These are phyloP conservation scores for Actias luna DNA, from an alignment of 2,888 invertebrate species.

Conservation along the genomic window DNA sequence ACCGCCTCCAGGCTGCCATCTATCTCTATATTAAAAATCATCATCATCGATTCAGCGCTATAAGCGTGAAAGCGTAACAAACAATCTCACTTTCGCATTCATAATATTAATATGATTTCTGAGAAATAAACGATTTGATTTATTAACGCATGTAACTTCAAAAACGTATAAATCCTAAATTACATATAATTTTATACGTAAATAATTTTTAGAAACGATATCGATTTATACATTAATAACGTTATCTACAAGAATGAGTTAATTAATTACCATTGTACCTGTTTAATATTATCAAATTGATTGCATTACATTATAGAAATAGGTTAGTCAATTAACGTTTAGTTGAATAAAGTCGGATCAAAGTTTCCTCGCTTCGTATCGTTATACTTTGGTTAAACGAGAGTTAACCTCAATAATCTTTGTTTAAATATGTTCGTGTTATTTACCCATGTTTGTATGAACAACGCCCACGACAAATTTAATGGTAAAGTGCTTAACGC, in stretches of 20 bases:
- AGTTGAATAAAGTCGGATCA: neutral
- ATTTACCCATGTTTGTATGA: conserved; percentile 51
- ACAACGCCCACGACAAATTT: conserved; percentile 50
- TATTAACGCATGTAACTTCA: too few species aligned
- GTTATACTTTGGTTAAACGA: neutral
- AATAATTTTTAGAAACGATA: neutral
- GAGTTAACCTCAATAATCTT: conserved; percentile 49
- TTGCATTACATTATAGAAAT: conserved; percentile 1
- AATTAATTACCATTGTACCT: neutral
- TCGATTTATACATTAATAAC: neutral
- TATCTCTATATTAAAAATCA: too few species aligned
- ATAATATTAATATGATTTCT: too few species aligned
- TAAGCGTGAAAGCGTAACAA: too few species aligned
- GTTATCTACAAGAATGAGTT: neutral
- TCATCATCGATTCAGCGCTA: too few species aligned
- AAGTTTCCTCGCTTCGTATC: neutral
- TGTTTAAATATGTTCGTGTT: conserved; percentile 41
- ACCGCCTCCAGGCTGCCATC: too few species aligned
- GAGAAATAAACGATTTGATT: too few species aligned
- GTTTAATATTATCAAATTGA: neutral
- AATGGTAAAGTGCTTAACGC: neutral
- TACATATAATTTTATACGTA: too few species aligned
- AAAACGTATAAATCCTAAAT: too few species aligned
- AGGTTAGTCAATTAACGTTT: neutral
- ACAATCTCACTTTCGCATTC: too few species aligned